Percentiles rank a stretch among this genome's conserved stretches.
Evolutionary conservation across 2,113 vertebrate genomes (phyloP).

Genomic region (Aleadryas rufinucha): DNA sequence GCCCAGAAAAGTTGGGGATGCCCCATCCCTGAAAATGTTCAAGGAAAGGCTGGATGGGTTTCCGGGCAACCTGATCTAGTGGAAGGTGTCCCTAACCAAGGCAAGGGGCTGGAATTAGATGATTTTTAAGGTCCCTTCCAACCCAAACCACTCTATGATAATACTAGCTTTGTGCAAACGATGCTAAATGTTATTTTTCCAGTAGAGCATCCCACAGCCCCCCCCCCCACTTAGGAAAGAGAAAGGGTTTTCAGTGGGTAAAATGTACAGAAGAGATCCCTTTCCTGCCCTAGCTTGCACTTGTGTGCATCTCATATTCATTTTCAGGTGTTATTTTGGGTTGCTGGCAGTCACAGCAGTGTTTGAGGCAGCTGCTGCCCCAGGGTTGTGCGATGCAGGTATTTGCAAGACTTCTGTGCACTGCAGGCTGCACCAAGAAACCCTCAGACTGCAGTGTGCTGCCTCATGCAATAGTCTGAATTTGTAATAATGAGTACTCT

Average conservation of each 20-base stretch:
- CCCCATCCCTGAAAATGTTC: not conserved
- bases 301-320: not conserved
- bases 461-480: not conserved
- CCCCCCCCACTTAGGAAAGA: not conserved
- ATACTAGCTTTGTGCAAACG: slow-evolving; percentile 19
- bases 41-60: not conserved
- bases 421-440: not conserved
- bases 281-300: not conserved
- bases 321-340: not conserved
- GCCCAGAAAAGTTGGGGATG: not conserved
- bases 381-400: not conserved
- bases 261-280: not conserved
- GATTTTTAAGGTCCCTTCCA: not conserved
- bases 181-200: slow-evolving; percentile 1
- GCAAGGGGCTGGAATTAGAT: not conserved
- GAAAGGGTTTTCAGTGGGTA: not conserved
- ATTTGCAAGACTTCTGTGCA: not conserved
- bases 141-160: not conserved
- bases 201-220: not conserved
- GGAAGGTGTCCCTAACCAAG: not conserved
- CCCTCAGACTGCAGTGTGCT: not conserved
- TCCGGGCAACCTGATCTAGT: not conserved
- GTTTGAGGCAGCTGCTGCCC: not conserved
- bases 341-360: not conserved
- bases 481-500: not conserved